Base-by-base conservation (phyloP, 1,140 invertebrate genomes). In the Drosophila santomea region DNA sequence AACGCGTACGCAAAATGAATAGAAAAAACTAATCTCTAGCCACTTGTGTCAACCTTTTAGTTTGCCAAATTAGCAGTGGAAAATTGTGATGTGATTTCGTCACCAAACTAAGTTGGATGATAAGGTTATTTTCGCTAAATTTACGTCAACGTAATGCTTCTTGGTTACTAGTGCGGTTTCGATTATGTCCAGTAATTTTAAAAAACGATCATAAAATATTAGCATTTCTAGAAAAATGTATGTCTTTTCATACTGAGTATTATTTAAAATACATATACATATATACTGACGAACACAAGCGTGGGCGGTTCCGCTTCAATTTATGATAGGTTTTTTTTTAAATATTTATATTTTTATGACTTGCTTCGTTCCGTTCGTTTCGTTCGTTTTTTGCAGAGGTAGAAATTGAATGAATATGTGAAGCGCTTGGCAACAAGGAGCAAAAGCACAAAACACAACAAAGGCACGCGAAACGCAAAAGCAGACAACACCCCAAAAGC, bases 11-110 rank as follows among this genome's bases (percentile, higher is more conserved):
- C 17, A 62, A 48, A 52, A 63, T 50, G 41, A 23, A 32, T 32
- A 35, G 36, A 36, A 60, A 43, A n/a, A 67, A 67, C 25, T 52
- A 64, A 68, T 71, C 67, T 68, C 66, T 28, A 35, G 39, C 67
- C 67, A 67, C 62, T 71, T 71, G 51, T 71, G 67, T 68, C 52
- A 71, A 56, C 63, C 47, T 71, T 71, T 68, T 68, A 38, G 64
- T 60, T 68, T 68, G 64, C 64, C 44, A 64, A 68, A 68, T 66
- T 68, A 64, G 45, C 64, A 68, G 64, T 64, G 64, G 64, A 68
- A 68, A 68, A 36, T 68, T 68, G 51, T 68, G 38, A 67, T 63
- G 63, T 41, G 48, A 41, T 51, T 51, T 51, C 10, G 28, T 51
- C 15, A 35, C 28, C 25, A 50, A 50, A 6, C 5, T 25, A 25